phyloP scores from a whole-genome alignment of 2,113 vertebrate genomes.

The Lonchura striata region DNA sequence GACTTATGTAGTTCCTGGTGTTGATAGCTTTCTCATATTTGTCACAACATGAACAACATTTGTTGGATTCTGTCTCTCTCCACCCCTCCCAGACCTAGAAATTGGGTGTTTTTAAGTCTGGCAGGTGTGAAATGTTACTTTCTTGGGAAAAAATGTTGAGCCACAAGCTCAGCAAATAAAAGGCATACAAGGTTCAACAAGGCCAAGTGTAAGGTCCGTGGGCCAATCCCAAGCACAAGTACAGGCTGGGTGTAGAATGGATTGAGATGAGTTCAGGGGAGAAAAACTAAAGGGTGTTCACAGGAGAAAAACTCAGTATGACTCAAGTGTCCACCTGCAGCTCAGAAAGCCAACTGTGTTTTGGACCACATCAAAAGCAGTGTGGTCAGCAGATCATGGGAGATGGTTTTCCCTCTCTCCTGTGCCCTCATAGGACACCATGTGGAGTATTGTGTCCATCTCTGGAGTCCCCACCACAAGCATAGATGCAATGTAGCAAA shows the following conservation, averaged over 20 bases:
- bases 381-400: neutral
- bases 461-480: neutral
- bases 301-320: neutral
- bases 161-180: neutral
- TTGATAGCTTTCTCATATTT: neutral
- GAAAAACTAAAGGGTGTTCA: neutral
- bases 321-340: neutral
- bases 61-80: neutral
- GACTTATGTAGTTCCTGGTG: neutral
- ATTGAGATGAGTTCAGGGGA: neutral
- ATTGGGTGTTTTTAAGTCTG: neutral
- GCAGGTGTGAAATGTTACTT: neutral
- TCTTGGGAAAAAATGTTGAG: neutral
- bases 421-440: neutral
- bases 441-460: accelerated
- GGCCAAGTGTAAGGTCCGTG: neutral
- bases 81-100: neutral
- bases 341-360: neutral
- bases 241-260: neutral
- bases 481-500: neutral
- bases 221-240: neutral
- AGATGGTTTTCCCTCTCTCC: neutral
- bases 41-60: neutral
- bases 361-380: neutral
- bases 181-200: neutral